Base-by-base conservation (phyloP, 2,797 vertebrate genomes). In the Peromyscus nudipes region DNA sequence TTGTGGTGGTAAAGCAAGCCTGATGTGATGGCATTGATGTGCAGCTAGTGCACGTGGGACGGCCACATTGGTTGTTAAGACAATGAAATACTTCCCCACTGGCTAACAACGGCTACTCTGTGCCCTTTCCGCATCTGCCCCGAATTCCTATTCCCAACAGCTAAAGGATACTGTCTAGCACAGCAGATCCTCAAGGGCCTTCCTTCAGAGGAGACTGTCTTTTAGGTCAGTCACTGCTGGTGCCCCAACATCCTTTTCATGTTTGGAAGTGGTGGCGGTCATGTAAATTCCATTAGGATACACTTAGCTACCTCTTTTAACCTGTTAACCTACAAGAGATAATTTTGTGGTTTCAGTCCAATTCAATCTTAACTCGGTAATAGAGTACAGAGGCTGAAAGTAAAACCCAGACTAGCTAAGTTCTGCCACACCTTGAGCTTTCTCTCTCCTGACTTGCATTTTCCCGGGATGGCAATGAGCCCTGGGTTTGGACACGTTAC, bases 291-390 rank as follows among this genome's bases (percentile, higher is more conserved):
- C 57, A 52, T 40, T 79, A 71, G 37, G 64, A 64, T 52, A 52
- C 29, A 27, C 43, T 64, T 60, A 75, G 25, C 76, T 62, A 34
- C 82, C 90, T 82, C 60, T 92, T 94, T 31, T 92, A 80, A 40
- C 65, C 3, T 77, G 37, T 96, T 87, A 19, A 31, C 11, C 1
- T 57, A 0, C 31, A 62, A 79, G 60, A 95, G 83, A 92, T 60
- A 84, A 49, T n/a, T 60, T 37, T 69, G n/a, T 43, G 57, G 60
- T 62, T 93, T 46, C 16, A 23, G 80, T 82, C 46, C 75, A 80
- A 65, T 89, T 64, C 21, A 83, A 64, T 81, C 65, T n/a, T 57
- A 34, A 12, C 23, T 55, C 3, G 0, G 21, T 52, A 27, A 77
- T 10, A 37, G 34, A 77, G 8, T 64, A 23, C 2, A 69, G 16